Percentiles rank a stretch among this genome's conserved stretches.
phyloP scores from a whole-genome alignment of 64 coral and sea anemone genomes.

The Montipora efflorescens region DNA sequence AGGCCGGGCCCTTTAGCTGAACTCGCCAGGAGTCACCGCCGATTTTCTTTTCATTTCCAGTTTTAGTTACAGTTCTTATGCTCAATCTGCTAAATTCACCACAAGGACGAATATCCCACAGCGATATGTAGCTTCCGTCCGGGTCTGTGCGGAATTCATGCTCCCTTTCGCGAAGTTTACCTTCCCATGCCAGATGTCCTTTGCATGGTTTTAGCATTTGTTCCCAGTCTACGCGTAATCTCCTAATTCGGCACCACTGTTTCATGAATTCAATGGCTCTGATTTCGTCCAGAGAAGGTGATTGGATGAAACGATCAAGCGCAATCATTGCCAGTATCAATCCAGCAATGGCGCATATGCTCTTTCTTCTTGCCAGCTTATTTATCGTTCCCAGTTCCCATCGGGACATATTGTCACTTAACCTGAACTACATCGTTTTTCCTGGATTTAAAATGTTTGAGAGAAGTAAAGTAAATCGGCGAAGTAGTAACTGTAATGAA shows the following conservation, averaged over 20 bases:
- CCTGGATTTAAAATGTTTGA: not conserved
- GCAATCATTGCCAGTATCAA: not conserved
- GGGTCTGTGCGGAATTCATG: conserved; percentile 73
- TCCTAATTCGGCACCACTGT: conserved; percentile 88
- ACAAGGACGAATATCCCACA: conserved; percentile 87
- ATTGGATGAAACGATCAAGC: not conserved
- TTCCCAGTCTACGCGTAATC: conserved; percentile 80
- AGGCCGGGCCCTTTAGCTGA: conserved; percentile 78
- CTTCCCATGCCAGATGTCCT: conserved; percentile 48
- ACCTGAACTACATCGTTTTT: not conserved
- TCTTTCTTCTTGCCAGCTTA: conserved; percentile 22
- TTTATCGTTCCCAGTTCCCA: not conserved
- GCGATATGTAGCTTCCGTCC: conserved; percentile 73
- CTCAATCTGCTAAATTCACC: conserved; percentile 87
- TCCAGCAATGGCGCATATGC: not conserved
- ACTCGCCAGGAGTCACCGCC: conserved; percentile 95
- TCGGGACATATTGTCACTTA: not conserved
- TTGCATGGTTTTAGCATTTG: conserved; percentile 80
- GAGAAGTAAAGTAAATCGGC: not conserved
- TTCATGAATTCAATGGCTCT: conserved; percentile 71
- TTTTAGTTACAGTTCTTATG: conserved; percentile 64
- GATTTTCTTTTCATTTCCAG: conserved; percentile 66
- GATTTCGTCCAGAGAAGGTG: conserved; percentile 18
- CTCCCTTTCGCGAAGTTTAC: conserved; percentile 31
- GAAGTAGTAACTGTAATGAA: not conserved